phyloP scores from a whole-genome alignment of 2,797 vertebrate species.

The Taeniopygia guttata region DNA sequence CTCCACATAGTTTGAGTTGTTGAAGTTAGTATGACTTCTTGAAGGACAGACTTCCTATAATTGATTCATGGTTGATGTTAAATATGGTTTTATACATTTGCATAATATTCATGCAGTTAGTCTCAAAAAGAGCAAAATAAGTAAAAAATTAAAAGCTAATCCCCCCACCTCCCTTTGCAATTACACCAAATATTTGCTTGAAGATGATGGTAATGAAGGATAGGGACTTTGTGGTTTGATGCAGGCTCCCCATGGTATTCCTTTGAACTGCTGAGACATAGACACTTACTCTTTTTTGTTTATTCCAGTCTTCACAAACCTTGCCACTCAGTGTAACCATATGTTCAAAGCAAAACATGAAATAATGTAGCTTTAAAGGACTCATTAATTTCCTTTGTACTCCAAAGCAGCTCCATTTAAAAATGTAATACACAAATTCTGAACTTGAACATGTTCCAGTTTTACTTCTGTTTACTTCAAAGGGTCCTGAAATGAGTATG shows the following conservation, averaged over 20 bases:
- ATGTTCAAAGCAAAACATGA: constrained; percentile 74
- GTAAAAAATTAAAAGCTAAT: neutral
- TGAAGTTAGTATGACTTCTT: neutral
- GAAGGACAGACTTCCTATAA: neutral
- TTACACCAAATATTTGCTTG: constrained; percentile 17
- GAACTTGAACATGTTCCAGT: constrained; percentile 39
- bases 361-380: constrained; percentile 69
- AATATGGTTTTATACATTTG: neutral
- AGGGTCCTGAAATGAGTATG: constrained; percentile 40
- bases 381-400: constrained; percentile 76
- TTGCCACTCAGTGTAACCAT: constrained; percentile 15
- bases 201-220: constrained; percentile 57
- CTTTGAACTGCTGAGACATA: constrained; percentile 65
- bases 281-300: constrained; percentile 66
- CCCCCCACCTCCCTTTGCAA: neutral
- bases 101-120: neutral
- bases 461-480: constrained; percentile 74
- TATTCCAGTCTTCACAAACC: constrained; percentile 60
- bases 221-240: constrained; percentile 49
- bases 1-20: neutral
- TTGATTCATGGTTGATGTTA: neutral
- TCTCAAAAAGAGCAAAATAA: constrained; percentile 26
- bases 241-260: constrained; percentile 63
- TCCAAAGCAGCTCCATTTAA: constrained; percentile 63
- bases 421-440: constrained; percentile 61